These are phyloP conservation scores for Diaperis boleti DNA, from an alignment of 2,888 invertebrate species.

Conservation along the genomic window DNA sequence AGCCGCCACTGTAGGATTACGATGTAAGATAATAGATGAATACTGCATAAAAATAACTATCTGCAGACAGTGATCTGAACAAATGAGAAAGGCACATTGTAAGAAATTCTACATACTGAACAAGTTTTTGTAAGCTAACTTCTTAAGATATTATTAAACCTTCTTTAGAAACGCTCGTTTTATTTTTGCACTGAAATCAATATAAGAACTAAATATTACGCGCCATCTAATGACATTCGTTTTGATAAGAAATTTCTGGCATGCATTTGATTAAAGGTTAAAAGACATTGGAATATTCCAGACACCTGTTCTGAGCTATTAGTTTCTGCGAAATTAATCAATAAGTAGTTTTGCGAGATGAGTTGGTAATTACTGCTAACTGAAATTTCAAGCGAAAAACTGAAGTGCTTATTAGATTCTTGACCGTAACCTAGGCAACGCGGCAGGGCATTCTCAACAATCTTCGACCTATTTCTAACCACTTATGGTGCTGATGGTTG, in stretches of 20 bases:
- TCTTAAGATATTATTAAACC: too few species aligned
- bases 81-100: too few species aligned
- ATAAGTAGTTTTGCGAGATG: not conserved
- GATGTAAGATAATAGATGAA: too few species aligned
- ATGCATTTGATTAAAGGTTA: slow-evolving; percentile 2
- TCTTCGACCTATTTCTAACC: slow-evolving; percentile 30
- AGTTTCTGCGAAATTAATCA: not conserved
- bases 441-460: slow-evolving; percentile 14
- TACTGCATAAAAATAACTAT: too few species aligned
- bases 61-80: too few species aligned
- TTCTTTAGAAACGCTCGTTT: too few species aligned
- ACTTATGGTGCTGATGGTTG: not conserved
- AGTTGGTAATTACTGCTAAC: slow-evolving; percentile 30
- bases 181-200: too few species aligned
- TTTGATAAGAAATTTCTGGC: not conserved
- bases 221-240: too few species aligned
- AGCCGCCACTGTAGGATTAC: too few species aligned
- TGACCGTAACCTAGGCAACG: slow-evolving; percentile 40
- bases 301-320: not conserved
- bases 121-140: too few species aligned
- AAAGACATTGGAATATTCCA: not conserved
- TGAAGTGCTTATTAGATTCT: slow-evolving; percentile 32
- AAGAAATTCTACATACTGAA: too few species aligned
- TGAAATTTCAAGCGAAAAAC: slow-evolving; percentile 21
- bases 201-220: too few species aligned